Conservation (phyloP, 2,113 vertebrate species). For the Neoarius graeffei region DNA sequence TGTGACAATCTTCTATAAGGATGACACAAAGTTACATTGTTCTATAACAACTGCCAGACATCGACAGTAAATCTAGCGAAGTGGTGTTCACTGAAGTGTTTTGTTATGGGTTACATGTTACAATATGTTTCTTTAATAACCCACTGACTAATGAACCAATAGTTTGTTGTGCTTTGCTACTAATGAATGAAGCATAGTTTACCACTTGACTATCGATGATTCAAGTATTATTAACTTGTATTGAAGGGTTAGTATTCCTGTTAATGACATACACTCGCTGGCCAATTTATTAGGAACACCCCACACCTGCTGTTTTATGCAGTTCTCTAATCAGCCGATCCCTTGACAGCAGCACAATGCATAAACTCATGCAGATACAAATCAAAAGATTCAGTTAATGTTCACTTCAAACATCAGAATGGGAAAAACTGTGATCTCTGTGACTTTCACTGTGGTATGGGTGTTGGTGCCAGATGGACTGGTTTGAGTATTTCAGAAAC, state of each 20-base stretch:
- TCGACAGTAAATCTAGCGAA: conserved; percentile 6
- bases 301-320: too few relatives aligned
- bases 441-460: too few relatives aligned
- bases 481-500: too few relatives aligned
- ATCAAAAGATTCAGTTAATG: too few relatives aligned
- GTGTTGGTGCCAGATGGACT: too few relatives aligned
- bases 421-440: too few relatives aligned
- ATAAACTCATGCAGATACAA: too few relatives aligned
- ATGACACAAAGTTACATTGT: conserved; percentile 36
- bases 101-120: neutral
- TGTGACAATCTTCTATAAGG: conserved; percentile 27
- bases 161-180: neutral
- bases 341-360: too few relatives aligned
- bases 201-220: neutral
- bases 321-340: too few relatives aligned
- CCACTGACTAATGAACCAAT: neutral
- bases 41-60: conserved; percentile 27
- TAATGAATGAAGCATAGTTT: neutral
- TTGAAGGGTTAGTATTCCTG: neutral
- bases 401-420: too few relatives aligned
- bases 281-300: too few relatives aligned
- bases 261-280: too few relatives aligned
- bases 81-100: neutral
- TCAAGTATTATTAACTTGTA: neutral
- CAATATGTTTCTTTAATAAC: neutral